Evolutionary conservation across 2,113 vertebrate genomes (phyloP).

Genomic region (Pangasianodon gigas): DNA sequence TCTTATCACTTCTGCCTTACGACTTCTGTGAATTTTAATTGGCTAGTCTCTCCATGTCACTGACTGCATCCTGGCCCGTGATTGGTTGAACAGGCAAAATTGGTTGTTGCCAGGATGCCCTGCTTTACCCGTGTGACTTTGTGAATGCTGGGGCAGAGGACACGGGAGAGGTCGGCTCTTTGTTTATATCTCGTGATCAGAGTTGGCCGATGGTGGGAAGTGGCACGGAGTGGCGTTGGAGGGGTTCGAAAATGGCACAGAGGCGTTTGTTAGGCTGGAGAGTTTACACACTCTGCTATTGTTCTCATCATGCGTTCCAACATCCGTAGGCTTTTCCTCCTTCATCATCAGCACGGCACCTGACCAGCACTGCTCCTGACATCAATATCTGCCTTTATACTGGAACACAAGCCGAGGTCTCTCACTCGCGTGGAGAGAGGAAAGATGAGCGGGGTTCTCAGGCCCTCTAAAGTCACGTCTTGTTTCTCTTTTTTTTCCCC

Average conservation of each 20-base stretch:
- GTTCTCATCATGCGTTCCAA: slow-evolving; percentile 34
- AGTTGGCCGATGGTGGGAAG: slow-evolving; percentile 23
- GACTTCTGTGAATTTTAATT: slow-evolving; percentile 38
- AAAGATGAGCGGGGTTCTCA: not conserved
- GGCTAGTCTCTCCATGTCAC: slow-evolving; percentile 19
- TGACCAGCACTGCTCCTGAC: slow-evolving; percentile 30
- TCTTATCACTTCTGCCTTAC: slow-evolving; percentile 10
- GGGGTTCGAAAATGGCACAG: slow-evolving; percentile 17
- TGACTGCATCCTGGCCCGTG: not conserved
- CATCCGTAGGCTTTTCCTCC: slow-evolving; percentile 45
- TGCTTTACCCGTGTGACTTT: slow-evolving; percentile 32
- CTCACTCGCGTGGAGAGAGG: too few relatives aligned
- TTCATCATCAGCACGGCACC: slow-evolving; percentile 40
- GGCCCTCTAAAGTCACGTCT: not conserved
- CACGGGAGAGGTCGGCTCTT: slow-evolving; percentile 45
- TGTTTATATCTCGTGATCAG: slow-evolving; percentile 52
- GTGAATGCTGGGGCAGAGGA: slow-evolving; percentile 12
- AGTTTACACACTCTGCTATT: slow-evolving; percentile 32
- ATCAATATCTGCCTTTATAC: slow-evolving; percentile 37
- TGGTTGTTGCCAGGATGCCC: slow-evolving; percentile 35
- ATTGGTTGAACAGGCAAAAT: slow-evolving; percentile 1
- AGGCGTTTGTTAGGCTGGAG: slow-evolving; percentile 22
- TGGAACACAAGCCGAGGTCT: not conserved
- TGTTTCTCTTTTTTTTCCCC: too few relatives aligned
- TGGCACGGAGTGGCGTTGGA: slow-evolving; percentile 40